phyloP scores from a whole-genome alignment of 1,140 invertebrate genomes.

The Batillaria attramentaria region DNA sequence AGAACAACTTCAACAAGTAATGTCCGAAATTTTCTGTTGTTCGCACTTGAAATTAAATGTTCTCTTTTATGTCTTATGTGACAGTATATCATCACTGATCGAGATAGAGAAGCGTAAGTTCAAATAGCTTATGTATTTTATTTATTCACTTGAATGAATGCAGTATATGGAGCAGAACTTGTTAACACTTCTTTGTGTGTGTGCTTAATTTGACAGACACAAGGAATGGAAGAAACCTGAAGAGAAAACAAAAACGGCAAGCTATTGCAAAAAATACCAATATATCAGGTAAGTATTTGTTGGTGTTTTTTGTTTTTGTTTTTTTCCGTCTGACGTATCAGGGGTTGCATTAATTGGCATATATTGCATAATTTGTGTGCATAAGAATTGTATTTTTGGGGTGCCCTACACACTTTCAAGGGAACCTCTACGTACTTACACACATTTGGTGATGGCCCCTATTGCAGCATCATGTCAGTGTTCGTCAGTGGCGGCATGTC shows the following conservation, averaged over 20 bases:
- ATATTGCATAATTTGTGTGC: background rate
- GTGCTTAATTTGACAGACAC: slow-evolving; percentile 58
- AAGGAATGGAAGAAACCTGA: slow-evolving; percentile 63
- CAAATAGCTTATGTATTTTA: background rate
- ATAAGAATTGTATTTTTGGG: too few species aligned
- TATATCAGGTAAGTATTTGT: background rate
- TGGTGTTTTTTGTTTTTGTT: background rate
- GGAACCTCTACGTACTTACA: too few species aligned
- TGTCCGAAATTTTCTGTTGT: too few species aligned
- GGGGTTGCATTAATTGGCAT: background rate
- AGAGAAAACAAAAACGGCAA: slow-evolving; percentile 56
- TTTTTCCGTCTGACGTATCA: background rate
- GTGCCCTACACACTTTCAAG: too few species aligned
- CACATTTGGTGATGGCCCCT: background rate
- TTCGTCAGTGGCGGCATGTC: too few species aligned
- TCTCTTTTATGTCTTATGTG: background rate
- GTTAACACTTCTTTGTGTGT: slow-evolving; percentile 14
- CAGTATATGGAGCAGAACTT: background rate
- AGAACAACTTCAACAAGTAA: too few species aligned
- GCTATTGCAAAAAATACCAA: slow-evolving; percentile 43
- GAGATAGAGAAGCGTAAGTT: too few species aligned
- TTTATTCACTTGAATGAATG: background rate
- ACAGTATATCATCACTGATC: background rate
- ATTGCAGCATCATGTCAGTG: background rate
- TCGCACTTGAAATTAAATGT: background rate